These are phyloP conservation scores for Tipula unca DNA, from an alignment of 2,888 invertebrate genomes.

Conservation along the genomic window DNA sequence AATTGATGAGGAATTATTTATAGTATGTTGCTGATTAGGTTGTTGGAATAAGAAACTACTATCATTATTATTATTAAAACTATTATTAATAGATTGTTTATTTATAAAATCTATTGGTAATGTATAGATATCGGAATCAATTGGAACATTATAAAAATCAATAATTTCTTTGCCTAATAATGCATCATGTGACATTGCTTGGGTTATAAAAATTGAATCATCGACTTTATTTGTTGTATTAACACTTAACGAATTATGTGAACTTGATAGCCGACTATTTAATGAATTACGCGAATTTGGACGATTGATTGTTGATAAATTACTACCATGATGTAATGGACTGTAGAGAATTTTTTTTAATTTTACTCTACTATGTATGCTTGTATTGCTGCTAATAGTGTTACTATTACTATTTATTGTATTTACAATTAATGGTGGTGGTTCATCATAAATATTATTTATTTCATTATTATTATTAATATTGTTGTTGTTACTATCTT, in stretches of 20 bases:
- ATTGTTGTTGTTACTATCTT: background rate
- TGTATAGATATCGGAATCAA: slow-evolving; percentile 81
- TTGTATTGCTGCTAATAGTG: background rate
- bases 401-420: background rate
- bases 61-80: slow-evolving; percentile 28
- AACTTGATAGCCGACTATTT: slow-evolving; percentile 71
- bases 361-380: background rate
- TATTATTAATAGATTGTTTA: slow-evolving; percentile 33
- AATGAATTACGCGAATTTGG: slow-evolving; percentile 70
- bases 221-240: slow-evolving; percentile 65
- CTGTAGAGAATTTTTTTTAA: slow-evolving; percentile 32
- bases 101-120: slow-evolving; percentile 72
- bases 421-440: slow-evolving; percentile 24
- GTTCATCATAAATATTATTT: slow-evolving; percentile 42
- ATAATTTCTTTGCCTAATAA: slow-evolving; percentile 68
- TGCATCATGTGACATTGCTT: slow-evolving; percentile 81
- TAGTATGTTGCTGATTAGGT: slow-evolving; percentile 25
- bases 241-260: slow-evolving; percentile 71
- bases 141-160: slow-evolving; percentile 81
- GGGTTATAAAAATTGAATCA: slow-evolving; percentile 80
- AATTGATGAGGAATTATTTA: slow-evolving; percentile 42
- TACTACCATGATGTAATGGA: slow-evolving; percentile 33
- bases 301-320: slow-evolving; percentile 43
- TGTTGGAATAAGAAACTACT: background rate
- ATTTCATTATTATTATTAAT: slow-evolving; percentile 8